Percentiles rank a stretch among this genome's conserved stretches.
Conservation (phyloP, 2,113 vertebrate species). For the Corythornis madagascariensis region DNA sequence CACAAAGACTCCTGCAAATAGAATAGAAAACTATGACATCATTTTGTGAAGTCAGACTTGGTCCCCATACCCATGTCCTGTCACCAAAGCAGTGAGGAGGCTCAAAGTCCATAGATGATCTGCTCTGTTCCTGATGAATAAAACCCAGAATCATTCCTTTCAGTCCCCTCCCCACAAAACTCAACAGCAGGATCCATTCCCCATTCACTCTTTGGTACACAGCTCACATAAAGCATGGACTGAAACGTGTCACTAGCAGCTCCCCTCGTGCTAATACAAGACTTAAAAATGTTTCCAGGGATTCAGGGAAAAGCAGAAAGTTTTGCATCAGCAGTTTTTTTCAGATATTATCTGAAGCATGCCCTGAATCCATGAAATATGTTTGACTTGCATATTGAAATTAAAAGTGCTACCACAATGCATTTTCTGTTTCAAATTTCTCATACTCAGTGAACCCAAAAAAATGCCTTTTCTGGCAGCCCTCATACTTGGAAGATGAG, state of each 20-base stretch:
- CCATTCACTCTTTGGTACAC: background rate
- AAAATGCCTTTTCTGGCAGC: background rate
- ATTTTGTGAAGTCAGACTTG: background rate
- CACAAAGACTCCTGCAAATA: background rate
- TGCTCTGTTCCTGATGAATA: background rate
- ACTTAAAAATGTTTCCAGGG: background rate
- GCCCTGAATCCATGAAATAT: background rate
- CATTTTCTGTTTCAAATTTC: slow-evolving; percentile 3
- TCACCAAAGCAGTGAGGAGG: background rate
- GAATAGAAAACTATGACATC: background rate
- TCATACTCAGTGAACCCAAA: background rate
- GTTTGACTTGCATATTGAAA: background rate
- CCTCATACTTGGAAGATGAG: background rate
- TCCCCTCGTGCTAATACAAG: background rate
- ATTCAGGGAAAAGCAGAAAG: background rate
- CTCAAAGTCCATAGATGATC: background rate
- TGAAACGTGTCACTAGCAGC: background rate
- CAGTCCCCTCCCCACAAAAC: background rate
- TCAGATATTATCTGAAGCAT: background rate
- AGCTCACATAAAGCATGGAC: background rate
- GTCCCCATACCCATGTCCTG: background rate
- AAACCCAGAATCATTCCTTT: background rate
- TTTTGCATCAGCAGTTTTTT: background rate
- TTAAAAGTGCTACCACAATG: background rate
- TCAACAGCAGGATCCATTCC: background rate